A percentile compares a stretch with the other conserved stretches of the same genome.
Conservation (phyloP, 2,113 vertebrate species). For the Motacilla tschutschensis region DNA sequence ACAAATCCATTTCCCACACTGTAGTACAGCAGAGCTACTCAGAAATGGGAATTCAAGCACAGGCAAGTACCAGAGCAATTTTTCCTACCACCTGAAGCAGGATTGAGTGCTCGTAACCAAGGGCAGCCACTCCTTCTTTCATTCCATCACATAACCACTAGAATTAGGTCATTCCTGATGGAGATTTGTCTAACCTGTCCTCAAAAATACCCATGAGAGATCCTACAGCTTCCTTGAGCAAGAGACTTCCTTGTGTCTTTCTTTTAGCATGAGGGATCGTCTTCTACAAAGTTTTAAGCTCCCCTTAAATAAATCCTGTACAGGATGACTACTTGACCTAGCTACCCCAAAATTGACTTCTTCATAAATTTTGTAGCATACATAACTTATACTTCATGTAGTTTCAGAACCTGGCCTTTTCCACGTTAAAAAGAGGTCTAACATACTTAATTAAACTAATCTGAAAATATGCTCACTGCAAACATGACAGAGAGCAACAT, state of each 20-base stretch:
- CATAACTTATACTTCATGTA: background rate
- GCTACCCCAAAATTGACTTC: accelerated
- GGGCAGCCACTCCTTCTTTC: background rate
- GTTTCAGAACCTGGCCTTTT: background rate
- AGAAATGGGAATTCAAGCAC: background rate
- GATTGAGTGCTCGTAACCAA: background rate
- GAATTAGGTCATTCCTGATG: background rate
- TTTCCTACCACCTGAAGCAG: background rate
- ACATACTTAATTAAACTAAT: background rate
- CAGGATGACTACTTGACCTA: background rate
- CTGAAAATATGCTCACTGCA: background rate
- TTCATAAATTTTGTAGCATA: background rate
- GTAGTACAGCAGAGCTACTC: background rate
- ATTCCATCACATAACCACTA: background rate
- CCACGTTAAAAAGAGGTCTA: background rate
- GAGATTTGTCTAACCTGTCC: background rate
- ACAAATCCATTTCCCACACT: background rate
- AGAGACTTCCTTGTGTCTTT: background rate
- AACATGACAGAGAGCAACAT: background rate
- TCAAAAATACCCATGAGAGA: background rate
- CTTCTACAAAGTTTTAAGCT: background rate
- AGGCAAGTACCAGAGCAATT: accelerated
- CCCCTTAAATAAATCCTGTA: background rate
- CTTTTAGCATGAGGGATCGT: background rate
- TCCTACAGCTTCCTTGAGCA: background rate